These are phyloP conservation scores for Phyllotis vaccarum DNA, from an alignment of 2,797 vertebrate species.

Conservation along the genomic window DNA sequence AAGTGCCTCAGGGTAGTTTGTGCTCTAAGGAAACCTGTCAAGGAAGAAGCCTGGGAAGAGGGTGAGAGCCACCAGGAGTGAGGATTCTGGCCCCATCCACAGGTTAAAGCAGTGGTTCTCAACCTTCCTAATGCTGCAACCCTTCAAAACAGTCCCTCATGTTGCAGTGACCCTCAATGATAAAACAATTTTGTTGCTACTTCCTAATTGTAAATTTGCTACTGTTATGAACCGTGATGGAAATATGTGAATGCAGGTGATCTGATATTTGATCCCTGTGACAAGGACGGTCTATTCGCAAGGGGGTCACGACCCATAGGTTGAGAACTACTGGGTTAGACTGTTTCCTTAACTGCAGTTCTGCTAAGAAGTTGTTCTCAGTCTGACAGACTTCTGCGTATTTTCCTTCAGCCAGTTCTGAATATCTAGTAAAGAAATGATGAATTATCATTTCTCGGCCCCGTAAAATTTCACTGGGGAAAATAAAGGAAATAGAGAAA, in stretches of 20 bases:
- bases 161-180: background rate
- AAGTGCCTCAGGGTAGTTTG: background rate
- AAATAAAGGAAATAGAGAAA: constrained; percentile 7
- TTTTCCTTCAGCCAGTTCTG: constrained; percentile 6
- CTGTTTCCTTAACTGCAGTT: background rate
- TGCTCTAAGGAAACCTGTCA: background rate
- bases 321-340: background rate
- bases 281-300: background rate
- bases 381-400: background rate
- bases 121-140: background rate
- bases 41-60: background rate
- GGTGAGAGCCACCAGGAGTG: background rate
- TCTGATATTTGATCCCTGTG: background rate
- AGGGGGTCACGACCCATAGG: background rate
- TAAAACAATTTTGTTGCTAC: background rate
- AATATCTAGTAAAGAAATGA: constrained; percentile 35
- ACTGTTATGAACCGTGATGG: background rate
- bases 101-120: background rate
- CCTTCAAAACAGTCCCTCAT: background rate
- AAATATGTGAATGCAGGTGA: background rate
- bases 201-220: background rate
- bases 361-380: background rate
- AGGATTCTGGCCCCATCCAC: background rate
- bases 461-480: background rate
- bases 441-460: background rate